These are phyloP conservation scores for Smittia sp. DNA, from an alignment of 2,888 invertebrate genomes.

Conservation along the genomic window DNA sequence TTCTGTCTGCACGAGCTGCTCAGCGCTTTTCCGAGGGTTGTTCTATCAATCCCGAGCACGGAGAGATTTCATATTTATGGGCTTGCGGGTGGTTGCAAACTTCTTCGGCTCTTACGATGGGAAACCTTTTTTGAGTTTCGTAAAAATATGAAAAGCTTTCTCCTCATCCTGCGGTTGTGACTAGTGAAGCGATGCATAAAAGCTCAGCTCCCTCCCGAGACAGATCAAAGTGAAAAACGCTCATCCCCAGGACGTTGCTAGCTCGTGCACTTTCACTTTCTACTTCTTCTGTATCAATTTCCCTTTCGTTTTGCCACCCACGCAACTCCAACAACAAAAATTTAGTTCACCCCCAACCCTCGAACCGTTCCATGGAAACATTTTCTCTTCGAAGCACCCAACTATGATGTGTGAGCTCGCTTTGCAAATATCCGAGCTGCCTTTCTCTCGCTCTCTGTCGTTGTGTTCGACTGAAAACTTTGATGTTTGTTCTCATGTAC, in stretches of 20 bases:
- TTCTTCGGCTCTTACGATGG: neutral
- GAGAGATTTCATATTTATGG: neutral
- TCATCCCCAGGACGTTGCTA: neutral
- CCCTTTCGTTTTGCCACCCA: slow-evolving; percentile 18
- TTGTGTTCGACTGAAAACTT: slow-evolving; percentile 1
- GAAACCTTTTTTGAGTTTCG: neutral
- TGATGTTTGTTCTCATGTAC: slow-evolving; percentile 10
- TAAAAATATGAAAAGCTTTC: slow-evolving; percentile 11
- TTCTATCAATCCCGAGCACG: slow-evolving; percentile 19
- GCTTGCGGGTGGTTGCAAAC: neutral
- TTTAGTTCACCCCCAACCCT: neutral
- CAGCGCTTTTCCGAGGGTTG: slow-evolving; percentile 22
- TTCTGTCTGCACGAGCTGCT: slow-evolving; percentile 31
- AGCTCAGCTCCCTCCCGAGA: neutral
- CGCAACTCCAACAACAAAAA: neutral
- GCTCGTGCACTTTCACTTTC: slow-evolving; percentile 18
- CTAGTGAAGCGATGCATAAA: slow-evolving; percentile 24
- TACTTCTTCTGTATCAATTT: slow-evolving; percentile 17
- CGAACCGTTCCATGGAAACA: neutral
- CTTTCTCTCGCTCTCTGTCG: neutral
- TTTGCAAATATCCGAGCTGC: neutral
- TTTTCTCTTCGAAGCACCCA: neutral
- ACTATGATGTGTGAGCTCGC: slow-evolving; percentile 17
- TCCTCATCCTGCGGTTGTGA: slow-evolving; percentile 8
- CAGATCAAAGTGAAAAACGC: neutral